These are phyloP conservation scores for Mus caroli DNA, from an alignment of 2,797 vertebrate genomes.

Conservation along the genomic window DNA sequence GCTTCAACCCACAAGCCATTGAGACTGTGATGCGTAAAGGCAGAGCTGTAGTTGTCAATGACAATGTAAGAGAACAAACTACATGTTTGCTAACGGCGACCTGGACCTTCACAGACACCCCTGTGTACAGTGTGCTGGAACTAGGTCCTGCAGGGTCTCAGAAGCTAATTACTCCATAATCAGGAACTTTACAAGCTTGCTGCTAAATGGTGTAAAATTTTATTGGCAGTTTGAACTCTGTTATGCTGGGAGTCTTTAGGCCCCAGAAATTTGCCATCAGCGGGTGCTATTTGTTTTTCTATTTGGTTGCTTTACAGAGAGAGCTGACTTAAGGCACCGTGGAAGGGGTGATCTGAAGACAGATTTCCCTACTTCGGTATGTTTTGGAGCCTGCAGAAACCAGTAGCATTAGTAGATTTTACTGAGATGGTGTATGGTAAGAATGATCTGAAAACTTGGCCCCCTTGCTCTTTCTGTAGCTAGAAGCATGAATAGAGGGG, in stretches of 20 bases:
- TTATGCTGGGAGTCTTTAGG: not conserved
- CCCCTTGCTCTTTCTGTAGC: not conserved
- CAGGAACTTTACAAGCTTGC: not conserved
- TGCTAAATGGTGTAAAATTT: not conserved
- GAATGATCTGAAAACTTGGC: not conserved
- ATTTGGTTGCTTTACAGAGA: not conserved
- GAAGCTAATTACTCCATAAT: not conserved
- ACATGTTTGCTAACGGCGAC: not conserved
- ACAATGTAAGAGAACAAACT: not conserved
- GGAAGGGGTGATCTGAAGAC: not conserved
- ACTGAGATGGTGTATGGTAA: not conserved
- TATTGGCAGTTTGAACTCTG: not conserved
- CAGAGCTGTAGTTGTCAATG: not conserved
- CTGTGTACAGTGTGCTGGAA: not conserved
- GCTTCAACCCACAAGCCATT: not conserved
- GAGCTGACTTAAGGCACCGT: not conserved
- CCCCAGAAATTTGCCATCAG: not conserved
- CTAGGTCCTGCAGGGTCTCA: not conserved
- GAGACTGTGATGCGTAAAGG: not conserved
- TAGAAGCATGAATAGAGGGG: not conserved
- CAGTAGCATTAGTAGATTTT: not conserved
- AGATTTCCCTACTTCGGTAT: not conserved
- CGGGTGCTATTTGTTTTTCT: not conserved
- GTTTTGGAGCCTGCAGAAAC: not conserved
- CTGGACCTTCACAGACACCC: not conserved